A percentile compares a stretch with the other conserved stretches of the same genome.
Conservation (phyloP, 2,113 vertebrate genomes). For the Larimichthys crocea region DNA sequence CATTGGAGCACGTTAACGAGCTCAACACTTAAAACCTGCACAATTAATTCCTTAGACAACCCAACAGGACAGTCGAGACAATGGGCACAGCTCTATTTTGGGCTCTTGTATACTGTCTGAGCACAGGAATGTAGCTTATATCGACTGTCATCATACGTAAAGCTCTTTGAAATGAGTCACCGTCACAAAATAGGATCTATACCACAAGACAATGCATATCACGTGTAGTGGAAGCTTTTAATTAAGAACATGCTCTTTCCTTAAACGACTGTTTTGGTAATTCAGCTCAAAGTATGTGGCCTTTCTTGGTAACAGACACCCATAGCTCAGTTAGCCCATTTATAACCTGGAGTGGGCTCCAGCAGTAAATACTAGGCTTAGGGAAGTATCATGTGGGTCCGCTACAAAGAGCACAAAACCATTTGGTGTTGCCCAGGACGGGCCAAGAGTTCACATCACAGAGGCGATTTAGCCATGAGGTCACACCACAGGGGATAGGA, state of each 20-base stretch:
- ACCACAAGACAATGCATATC: not conserved
- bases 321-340: slow-evolving; percentile 74
- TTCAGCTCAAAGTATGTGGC: slow-evolving; percentile 63
- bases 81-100: slow-evolving; percentile 44
- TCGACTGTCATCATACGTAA: not conserved
- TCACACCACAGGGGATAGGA: slow-evolving; percentile 57
- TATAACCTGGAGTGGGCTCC: slow-evolving; percentile 79
- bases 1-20: slow-evolving; percentile 10
- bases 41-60: slow-evolving; percentile 7
- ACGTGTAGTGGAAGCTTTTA: slow-evolving; percentile 33
- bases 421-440: slow-evolving; percentile 75
- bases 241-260: slow-evolving; percentile 20
- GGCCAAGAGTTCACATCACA: slow-evolving; percentile 69
- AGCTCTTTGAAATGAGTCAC: slow-evolving; percentile 14
- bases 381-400: slow-evolving; percentile 75
- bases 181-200: not conserved
- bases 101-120: not conserved
- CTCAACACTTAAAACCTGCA: slow-evolving; percentile 12
- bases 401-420: slow-evolving; percentile 83
- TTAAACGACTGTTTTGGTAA: slow-evolving; percentile 47
- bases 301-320: slow-evolving; percentile 81
- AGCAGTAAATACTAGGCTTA: slow-evolving; percentile 82
- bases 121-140: slow-evolving; percentile 32
- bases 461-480: slow-evolving; percentile 73
- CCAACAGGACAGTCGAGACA: slow-evolving; percentile 6